phyloP scores from a whole-genome alignment of 2,888 invertebrate genomes.

The Strigamia transsilvanica region DNA sequence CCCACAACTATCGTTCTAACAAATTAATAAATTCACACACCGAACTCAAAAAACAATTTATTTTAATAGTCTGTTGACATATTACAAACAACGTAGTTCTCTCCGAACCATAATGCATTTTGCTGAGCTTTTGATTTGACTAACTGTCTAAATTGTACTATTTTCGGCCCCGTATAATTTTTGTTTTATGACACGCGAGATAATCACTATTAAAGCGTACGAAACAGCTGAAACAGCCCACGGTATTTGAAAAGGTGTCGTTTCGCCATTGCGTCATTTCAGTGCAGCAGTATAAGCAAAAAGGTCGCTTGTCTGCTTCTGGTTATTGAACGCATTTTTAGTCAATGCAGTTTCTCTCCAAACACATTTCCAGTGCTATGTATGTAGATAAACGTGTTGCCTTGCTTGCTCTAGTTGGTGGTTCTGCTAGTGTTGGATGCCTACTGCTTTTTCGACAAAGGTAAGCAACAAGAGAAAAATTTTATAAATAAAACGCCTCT shows the following conservation, averaged over 20 bases:
- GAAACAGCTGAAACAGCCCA: not conserved
- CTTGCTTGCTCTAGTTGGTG: slow-evolving; percentile 23
- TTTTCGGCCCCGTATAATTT: not conserved
- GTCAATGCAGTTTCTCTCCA: slow-evolving; percentile 3
- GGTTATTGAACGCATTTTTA: slow-evolving; percentile 11
- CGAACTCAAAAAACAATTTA: not conserved
- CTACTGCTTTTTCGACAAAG: slow-evolving; percentile 26
- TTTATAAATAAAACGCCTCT: not conserved
- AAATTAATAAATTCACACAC: not conserved
- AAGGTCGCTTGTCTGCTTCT: slow-evolving; percentile 35
- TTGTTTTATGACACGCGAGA: not conserved
- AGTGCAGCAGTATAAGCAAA: slow-evolving; percentile 33
- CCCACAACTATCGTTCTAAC: not conserved
- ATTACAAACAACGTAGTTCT: not conserved
- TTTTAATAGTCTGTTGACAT: not conserved
- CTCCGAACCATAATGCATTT: not conserved
- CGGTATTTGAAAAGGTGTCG: not conserved
- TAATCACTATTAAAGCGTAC: slow-evolving; percentile 2
- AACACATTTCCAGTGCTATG: slow-evolving; percentile 3
- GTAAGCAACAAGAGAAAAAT: not conserved
- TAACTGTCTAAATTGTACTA: not conserved
- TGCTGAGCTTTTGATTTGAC: not conserved
- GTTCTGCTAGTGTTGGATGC: slow-evolving; percentile 39
- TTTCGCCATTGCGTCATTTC: slow-evolving; percentile 30
- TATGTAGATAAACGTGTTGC: slow-evolving; percentile 42